Evolutionary conservation across 2,113 vertebrate species (phyloP).

Genomic region (Todiramphus saurophagus): DNA sequence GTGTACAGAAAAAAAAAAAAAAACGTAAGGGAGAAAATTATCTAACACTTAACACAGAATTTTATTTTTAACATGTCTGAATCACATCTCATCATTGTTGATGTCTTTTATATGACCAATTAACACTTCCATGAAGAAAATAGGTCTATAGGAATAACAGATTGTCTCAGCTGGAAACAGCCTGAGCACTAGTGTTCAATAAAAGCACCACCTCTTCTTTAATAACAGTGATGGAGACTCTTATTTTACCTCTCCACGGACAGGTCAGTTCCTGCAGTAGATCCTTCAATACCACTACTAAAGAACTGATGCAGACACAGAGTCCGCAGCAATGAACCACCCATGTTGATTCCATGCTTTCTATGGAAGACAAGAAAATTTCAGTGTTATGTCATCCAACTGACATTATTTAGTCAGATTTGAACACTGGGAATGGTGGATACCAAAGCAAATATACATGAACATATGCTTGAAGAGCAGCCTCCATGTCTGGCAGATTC

Average conservation of each 20-base stretch:
- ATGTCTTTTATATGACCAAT: background rate
- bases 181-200: background rate
- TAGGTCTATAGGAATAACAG: background rate
- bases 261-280: background rate
- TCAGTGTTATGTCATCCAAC: background rate
- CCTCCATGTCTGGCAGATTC: fast-evolving
- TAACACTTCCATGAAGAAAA: background rate
- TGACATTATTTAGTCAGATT: background rate
- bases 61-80: background rate
- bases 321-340: background rate
- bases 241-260: background rate
- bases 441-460: background rate
- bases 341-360: background rate
- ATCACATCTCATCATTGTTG: background rate
- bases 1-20: background rate
- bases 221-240: background rate
- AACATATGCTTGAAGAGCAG: background rate
- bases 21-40: background rate
- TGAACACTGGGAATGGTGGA: background rate
- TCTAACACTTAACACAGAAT: background rate
- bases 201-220: background rate
- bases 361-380: background rate
- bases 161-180: background rate
- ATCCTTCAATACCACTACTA: background rate
- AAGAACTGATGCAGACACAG: background rate